Evolutionary conservation across 2,888 invertebrate species (phyloP), one percentile per base, ranked within the genome.

Genomic region (Sphaeridia pumilis): DNA sequence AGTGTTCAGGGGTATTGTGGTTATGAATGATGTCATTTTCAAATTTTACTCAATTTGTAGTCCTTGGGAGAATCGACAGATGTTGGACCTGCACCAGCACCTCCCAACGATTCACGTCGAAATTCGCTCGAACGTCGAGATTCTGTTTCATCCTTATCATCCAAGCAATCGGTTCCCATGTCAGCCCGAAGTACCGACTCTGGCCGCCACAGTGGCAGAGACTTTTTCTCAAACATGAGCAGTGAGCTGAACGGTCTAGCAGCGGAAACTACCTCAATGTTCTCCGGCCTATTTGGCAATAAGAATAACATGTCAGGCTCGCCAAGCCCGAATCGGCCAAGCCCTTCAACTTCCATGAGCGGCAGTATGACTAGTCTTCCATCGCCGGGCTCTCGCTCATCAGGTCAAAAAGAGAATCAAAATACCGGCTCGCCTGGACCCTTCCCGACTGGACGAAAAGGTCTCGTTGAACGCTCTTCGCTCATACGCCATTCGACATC

Each of bases 161-260:
- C 67, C 66, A 45, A 58, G 46, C 57, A 58, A 25, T 46, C 56
- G 25, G 58, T 57, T 38, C 41, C 44, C 14, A n/a, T 21, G 3
- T 14, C 17, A 17, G 17, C n/a, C 7, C 44, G 22, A 20, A 17
- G 10, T 38, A 20, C 38, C 20, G 44, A 5, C 5, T 5, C 44
- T 24, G 56, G 56, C 41, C 56, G 60, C 14, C 55, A 54, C 28
- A 58, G 58, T 42, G 67, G 73, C 31, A 76, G 86, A 49, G 84
- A 87, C 73, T 86, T 93, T 75, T 83, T 94, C 73, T 83, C 89
- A 56, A 83, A 88, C 67, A 85, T 95, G 68, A 88, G 89, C 67
- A 88, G 83, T 27, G 94, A 95, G 70, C 76, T 95, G 50, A 92
- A 90, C 69, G 90, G 90, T 5, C 78, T 92, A 46, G 92, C 94